A percentile compares a stretch with the other conserved stretches of the same genome.
These are phyloP conservation scores for Neofelis nebulosa DNA, from an alignment of 2,113 vertebrate genomes.

Conservation along the genomic window DNA sequence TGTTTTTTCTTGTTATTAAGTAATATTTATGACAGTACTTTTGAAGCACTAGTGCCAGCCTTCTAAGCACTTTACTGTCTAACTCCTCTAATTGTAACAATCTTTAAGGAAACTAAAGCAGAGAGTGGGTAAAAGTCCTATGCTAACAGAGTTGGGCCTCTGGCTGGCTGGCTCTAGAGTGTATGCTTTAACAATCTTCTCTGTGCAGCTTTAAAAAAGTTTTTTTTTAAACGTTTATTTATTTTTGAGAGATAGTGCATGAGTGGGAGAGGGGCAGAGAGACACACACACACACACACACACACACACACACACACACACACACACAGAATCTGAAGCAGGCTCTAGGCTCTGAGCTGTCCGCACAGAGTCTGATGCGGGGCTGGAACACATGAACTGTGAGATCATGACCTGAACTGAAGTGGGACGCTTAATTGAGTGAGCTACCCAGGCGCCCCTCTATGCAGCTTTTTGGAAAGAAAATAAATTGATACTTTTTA, in stretches of 20 bases:
- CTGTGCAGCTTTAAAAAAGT: not conserved
- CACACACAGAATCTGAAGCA: too few species aligned
- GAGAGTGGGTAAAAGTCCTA: not conserved
- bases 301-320: too few species aligned
- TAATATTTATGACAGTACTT: constrained; percentile 16
- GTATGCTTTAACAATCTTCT: not conserved
- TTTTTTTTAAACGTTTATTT: too few species aligned
- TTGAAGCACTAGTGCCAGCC: not conserved
- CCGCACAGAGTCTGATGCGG: too few species aligned
- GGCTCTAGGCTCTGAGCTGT: too few species aligned
- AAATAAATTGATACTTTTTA: not conserved
- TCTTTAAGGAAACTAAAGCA: not conserved
- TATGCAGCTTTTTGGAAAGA: not conserved
- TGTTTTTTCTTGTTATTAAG: not conserved
- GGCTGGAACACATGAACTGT: too few species aligned
- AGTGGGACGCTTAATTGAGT: too few species aligned
- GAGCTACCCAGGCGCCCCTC: too few species aligned
- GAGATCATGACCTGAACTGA: too few species aligned
- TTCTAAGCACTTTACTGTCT: not conserved
- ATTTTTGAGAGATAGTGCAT: too few species aligned
- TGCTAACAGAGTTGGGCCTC: not conserved
- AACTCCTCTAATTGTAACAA: not conserved
- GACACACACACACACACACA: too few species aligned
- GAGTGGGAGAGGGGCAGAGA: too few species aligned
- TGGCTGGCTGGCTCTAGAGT: not conserved